Evolutionary conservation across 2,113 vertebrate genomes (phyloP).

Genomic region (Pelvicachromis taeniatus): DNA sequence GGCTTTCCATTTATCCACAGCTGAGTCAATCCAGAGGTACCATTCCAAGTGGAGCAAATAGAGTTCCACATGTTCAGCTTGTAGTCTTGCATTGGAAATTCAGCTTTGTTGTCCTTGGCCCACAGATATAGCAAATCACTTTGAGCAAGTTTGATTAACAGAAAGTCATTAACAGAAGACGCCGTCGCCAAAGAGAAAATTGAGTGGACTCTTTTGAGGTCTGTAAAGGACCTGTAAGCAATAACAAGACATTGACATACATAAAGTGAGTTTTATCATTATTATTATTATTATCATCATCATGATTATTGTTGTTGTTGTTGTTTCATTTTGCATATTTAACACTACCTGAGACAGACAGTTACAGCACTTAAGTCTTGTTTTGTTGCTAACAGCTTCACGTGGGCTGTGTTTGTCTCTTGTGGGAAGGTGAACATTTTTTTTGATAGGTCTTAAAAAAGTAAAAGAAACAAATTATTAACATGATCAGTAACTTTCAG

Average conservation of each 20-base stretch:
- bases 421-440: too few relatives aligned
- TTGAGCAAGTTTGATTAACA: not conserved
- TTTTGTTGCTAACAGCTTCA: too few relatives aligned
- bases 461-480: too few relatives aligned
- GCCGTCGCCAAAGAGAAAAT: slow-evolving; percentile 32
- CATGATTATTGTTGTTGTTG: not conserved
- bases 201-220: not conserved
- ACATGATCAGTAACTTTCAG: too few relatives aligned
- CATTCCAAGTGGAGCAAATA: slow-evolving; percentile 39
- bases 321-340: not conserved
- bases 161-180: not conserved
- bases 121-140: fast-evolving
- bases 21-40: not conserved
- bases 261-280: too few relatives aligned
- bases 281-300: not conserved
- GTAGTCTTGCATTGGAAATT: not conserved
- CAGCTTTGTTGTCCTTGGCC: fast-evolving
- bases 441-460: too few relatives aligned
- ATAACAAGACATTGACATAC: not conserved
- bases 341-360: too few relatives aligned
- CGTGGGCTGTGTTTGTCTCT: too few relatives aligned
- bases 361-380: too few relatives aligned
- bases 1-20: slow-evolving; percentile 42
- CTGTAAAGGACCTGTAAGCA: slow-evolving; percentile 21
- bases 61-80: slow-evolving; percentile 34